Base-by-base conservation (phyloP, 2,797 vertebrate genomes). In the Trachurus trachurus region DNA sequence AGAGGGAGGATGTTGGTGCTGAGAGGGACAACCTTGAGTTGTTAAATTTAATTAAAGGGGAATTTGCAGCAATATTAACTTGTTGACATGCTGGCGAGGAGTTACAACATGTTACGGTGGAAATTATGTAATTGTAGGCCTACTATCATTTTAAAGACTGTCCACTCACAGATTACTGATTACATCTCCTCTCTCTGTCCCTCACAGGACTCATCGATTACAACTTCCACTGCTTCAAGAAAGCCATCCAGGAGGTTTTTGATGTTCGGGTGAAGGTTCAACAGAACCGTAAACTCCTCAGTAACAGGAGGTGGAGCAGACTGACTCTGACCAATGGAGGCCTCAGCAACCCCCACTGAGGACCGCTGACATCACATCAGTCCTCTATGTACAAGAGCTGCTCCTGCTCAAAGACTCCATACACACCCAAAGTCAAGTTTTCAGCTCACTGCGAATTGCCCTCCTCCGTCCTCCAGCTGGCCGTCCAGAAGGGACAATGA, bases 191-290 rank as follows among this genome's bases (percentile, higher is more conserved):
- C 7, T 67, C 19, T 74, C 21, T 44, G 10, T 69, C 21, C 40
- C 45, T 71, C 71, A 64, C 82, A 98, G 98, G 98, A 78, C 94
- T 99, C 59, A 98, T 98, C 74, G 98, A 99, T 95, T 99, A 98
- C 93, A 99, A 99, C 94, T 99, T 99, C 90, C 97, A 98, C 92
- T 99, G 98, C 87, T 98, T 98, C 87, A 97, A 96, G 89, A 98
- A 97, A 87, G 98, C 98, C 90, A 99, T 98, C 80, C 96, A 98
- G 89, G 98, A 99, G 88, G 97, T 98, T 56, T 99, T 98, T 89
- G 97, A 98, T 78, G 97, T 99, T 57, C 96, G 97, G 44, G 94
- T 98, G 80, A 96, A 96, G 90, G 95, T 97, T 62, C 96, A 97
- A 71, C 96, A 95, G 83, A 97, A 95, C 60, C 95, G 97, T 62